Base-by-base conservation (phyloP, 1,140 invertebrate genomes). In the Drosophila parabipectinata region DNA sequence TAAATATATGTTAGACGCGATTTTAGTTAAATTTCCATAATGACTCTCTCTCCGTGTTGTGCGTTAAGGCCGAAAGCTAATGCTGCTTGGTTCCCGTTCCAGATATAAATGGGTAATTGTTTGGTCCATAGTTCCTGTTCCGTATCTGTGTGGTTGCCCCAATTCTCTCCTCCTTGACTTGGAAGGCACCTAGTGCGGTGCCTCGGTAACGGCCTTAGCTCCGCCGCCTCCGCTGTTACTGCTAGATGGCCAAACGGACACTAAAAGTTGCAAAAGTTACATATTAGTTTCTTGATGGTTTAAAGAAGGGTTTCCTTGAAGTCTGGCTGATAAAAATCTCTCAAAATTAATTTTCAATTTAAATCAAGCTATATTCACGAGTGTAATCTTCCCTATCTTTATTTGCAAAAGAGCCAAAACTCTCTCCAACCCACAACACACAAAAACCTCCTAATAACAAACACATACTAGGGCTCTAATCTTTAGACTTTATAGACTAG, bases 161-260 rank as follows among this genome's bases (percentile, higher is more conserved):
- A 24, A 26, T 58, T 5, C 34, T 48, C 12, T 18, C 44, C 32
- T 21, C 41, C 2, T 15, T 28, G 18, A 24, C 15, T 28, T 28
- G 4, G 14, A 10, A 21, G 32, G 14, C 9, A 12, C 12, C 28
- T 69, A 58, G 18, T 69, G 30, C 18, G 77, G 57, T 21, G 51
- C 24, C 18, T 61, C 67, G 24, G 55, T 62, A 9, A 76, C 26
- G n/a, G 74, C 51, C 52, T 68, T 68, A 9, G 67, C 45, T 15
- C 67, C 80, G 0, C 64, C 56, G 32, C 71, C 73, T 52, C 69
- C 79, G 72, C 67, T 83, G 59, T 63, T 75, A 71, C 80, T 71
- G 56, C 89, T 72, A 6, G 81, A 57, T 41, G 84, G 90, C 74
- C 84, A 78, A 53, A 82, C 62, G 47, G 89, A 84, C 30, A 90